These are phyloP conservation scores for Drosophila gaucha DNA, from an alignment of 2,888 invertebrate species.

Conservation along the genomic window DNA sequence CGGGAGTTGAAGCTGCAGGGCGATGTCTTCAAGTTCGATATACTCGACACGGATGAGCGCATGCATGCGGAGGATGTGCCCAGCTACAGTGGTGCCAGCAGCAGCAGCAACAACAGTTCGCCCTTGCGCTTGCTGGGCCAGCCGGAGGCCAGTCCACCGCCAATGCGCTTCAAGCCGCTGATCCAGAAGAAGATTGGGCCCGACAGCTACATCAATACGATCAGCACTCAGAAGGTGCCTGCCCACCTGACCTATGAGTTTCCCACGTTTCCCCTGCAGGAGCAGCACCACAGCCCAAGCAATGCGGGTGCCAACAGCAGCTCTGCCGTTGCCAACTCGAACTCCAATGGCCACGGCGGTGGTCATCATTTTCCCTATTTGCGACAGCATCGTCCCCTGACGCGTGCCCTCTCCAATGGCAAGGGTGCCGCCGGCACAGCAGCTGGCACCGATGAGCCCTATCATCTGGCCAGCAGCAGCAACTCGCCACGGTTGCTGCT, in stretches of 20 bases:
- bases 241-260: conserved; percentile 82
- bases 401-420: conserved; percentile 88
- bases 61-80: conserved; percentile 49
- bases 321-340: conserved; percentile 15
- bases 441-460: conserved; percentile 36
- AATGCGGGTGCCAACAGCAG: conserved; percentile 8
- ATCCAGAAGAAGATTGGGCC: conserved; percentile 89
- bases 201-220: conserved; percentile 90
- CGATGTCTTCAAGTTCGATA: conserved; percentile 93
- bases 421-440: conserved; percentile 80
- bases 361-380: conserved; percentile 69
- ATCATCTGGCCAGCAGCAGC: conserved; percentile 24
- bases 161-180: conserved; percentile 86
- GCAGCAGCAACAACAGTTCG: conserved; percentile 74
- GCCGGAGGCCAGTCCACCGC: conserved; percentile 65
- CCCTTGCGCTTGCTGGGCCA: conserved; percentile 64
- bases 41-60: conserved; percentile 92
- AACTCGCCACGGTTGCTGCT: conserved; percentile 76
- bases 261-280: conserved; percentile 80
- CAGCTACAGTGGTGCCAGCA: conserved; percentile 75
- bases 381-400: conserved; percentile 88
- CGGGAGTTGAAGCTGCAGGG: conserved; percentile 87
- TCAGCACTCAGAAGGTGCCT: conserved; percentile 84
- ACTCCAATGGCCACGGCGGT: conserved; percentile 9
- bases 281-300: conserved; percentile 30